Evolutionary conservation across 2,888 invertebrate genomes (phyloP).

Genomic region (Ctena decussata): DNA sequence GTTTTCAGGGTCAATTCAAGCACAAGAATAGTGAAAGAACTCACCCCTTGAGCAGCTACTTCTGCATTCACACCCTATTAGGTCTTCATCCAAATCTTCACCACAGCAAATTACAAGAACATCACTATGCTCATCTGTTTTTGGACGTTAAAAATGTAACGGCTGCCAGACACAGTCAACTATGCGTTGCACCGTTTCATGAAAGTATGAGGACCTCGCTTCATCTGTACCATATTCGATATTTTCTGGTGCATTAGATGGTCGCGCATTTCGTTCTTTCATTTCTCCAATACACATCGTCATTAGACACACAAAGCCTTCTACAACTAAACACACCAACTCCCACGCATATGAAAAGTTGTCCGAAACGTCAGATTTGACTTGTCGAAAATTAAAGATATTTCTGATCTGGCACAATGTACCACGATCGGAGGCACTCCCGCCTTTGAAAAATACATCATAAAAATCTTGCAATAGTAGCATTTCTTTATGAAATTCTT

Average conservation of each 20-base stretch:
- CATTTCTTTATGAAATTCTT: conserved; percentile 65
- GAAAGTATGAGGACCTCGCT: conserved; percentile 18
- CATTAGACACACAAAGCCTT: conserved; percentile 23
- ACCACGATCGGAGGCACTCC: conserved; percentile 37
- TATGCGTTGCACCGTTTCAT: conserved; percentile 1
- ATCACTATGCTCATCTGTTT: neutral
- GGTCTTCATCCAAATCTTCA: conserved; percentile 38
- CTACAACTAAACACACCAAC: conserved; percentile 40
- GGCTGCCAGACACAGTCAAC: conserved; percentile 26
- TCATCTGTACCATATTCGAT: neutral
- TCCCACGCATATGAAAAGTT: conserved; percentile 63
- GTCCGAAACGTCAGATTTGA: conserved; percentile 51
- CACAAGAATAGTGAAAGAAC: neutral
- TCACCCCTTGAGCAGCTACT: conserved; percentile 7
- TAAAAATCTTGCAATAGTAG: conserved; percentile 54
- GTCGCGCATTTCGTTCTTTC: conserved; percentile 5
- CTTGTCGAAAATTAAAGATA: conserved; percentile 45
- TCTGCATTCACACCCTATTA: conserved; percentile 34
- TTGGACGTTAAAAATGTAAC: conserved; percentile 17
- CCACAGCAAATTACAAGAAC: conserved; percentile 30
- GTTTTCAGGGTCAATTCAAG: neutral
- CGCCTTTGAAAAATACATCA: conserved; percentile 44
- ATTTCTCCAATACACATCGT: neutral
- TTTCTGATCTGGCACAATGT: conserved; percentile 47
- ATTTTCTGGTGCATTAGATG: conserved; percentile 18